Base-by-base conservation (phyloP, 2,888 invertebrate genomes). In the Apocheima hispidaria region DNA sequence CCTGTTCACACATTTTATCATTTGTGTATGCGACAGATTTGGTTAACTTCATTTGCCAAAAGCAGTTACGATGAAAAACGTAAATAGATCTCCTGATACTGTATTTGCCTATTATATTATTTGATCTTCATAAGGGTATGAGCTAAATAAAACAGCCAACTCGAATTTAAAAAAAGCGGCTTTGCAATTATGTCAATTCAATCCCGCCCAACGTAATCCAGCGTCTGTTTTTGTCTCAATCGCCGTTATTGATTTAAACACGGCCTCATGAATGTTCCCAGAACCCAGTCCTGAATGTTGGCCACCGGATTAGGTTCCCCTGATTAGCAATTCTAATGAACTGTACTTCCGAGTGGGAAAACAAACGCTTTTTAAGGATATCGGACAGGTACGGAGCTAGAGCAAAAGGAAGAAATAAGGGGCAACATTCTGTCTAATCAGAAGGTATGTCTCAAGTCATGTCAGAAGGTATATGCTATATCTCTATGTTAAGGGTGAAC, bases 261-360 rank as follows among this genome's bases (percentile, higher is more conserved):
- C 56, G 44, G 60, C 50, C 52, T 51, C 63, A 66, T 63, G 63
- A 61, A 69, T 63, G 65, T 64, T 46, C 65, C 63, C 68, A 43
- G 44, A 30, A 26, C 49, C 60, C 54, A 60, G 66, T 30, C 60
- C 63, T 70, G 65, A 68, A 59, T 68, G 53, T 56, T 57, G 63
- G 55, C 66, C 67, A 69, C 60, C 44, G 60, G 54, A 71, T 72
- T 67, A 68, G 64, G 68, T 26, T 56, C 57, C 68, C 56, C 72
- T 75, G 75, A 78, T 79, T 79, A 79, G 77, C 79, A 78, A 72
- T 78, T 75, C 79, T 77, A 78, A 79, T 78, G 66, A 66, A 43
- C 62, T 51, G 71, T 66, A 69, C 61, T 63, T 55, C 57, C 61
- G 59, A 63, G 63, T 69, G 61, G 48, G 55, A 63, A 65, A 70